phyloP scores from a whole-genome alignment of 2,797 vertebrate genomes.

The Calcarius lapponicus region DNA sequence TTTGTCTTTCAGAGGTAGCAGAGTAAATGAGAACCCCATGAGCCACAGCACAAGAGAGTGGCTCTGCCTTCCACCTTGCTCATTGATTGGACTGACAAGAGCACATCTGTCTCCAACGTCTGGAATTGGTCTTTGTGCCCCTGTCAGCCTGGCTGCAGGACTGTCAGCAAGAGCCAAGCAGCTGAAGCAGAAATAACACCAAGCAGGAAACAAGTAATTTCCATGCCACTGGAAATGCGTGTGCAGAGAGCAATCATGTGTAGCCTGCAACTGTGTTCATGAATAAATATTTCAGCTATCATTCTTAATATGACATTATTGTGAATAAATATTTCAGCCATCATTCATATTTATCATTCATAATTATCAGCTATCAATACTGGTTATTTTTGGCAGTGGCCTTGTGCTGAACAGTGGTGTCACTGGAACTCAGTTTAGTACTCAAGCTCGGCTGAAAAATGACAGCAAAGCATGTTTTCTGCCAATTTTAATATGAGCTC shows the following conservation, averaged over 20 bases:
- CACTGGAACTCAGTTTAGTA: neutral
- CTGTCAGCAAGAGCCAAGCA: neutral
- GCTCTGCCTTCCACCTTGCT: neutral
- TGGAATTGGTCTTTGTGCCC: neutral
- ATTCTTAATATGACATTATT: neutral
- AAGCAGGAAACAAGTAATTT: neutral
- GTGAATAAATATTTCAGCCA: constrained; percentile 23
- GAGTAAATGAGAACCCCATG: neutral
- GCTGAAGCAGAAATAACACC: neutral
- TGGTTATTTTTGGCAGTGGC: neutral
- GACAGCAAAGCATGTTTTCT: neutral
- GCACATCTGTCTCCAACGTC: neutral
- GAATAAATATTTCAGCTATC: constrained; percentile 6
- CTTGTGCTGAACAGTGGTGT: neutral
- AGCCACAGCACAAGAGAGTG: neutral
- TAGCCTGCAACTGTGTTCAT: neutral
- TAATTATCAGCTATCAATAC: neutral
- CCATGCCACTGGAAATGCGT: neutral
- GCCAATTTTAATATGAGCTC: neutral
- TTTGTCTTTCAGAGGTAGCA: neutral
- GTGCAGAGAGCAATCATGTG: neutral
- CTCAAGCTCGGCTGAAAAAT: neutral
- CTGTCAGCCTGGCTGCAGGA: neutral
- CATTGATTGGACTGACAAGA: neutral
- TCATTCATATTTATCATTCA: neutral